phyloP scores from a whole-genome alignment of 2,113 vertebrate genomes.

The Vombatus ursinus region DNA sequence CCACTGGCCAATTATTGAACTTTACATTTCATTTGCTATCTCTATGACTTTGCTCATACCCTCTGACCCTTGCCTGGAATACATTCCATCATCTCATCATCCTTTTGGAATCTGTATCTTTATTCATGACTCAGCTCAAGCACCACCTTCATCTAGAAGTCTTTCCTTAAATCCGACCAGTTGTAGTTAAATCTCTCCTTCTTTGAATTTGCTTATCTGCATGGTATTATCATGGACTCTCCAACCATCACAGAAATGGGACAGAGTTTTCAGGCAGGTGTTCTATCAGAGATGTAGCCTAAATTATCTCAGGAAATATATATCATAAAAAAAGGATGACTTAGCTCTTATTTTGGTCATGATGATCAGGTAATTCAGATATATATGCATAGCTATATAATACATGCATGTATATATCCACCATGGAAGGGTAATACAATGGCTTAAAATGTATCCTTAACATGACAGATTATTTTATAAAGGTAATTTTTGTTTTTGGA shows the following conservation, averaged over 20 bases:
- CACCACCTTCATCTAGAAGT: too few species aligned
- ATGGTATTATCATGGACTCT: too few species aligned
- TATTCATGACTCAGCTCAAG: too few species aligned
- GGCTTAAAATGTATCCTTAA: not conserved
- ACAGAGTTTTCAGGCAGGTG: too few species aligned
- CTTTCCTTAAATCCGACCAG: too few species aligned
- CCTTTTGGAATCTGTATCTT: not conserved
- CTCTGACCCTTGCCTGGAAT: not conserved
- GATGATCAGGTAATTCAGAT: not conserved
- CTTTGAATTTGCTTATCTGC: too few species aligned
- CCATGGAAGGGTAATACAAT: not conserved
- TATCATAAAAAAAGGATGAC: too few species aligned
- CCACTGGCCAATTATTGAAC: not conserved
- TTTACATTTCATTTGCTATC: not conserved
- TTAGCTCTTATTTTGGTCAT: not conserved
- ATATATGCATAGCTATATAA: not conserved
- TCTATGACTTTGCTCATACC: too few species aligned
- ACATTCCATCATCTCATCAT: not conserved
- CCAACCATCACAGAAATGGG: too few species aligned
- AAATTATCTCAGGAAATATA: too few species aligned
- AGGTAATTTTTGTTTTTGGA: not conserved
- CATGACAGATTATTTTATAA: not conserved
- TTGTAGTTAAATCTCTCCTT: too few species aligned
- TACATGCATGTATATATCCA: not conserved
- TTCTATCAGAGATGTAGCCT: too few species aligned